Evolutionary conservation across 2,888 invertebrate species (phyloP).

Genomic region (Tanytarsus gracilentus): DNA sequence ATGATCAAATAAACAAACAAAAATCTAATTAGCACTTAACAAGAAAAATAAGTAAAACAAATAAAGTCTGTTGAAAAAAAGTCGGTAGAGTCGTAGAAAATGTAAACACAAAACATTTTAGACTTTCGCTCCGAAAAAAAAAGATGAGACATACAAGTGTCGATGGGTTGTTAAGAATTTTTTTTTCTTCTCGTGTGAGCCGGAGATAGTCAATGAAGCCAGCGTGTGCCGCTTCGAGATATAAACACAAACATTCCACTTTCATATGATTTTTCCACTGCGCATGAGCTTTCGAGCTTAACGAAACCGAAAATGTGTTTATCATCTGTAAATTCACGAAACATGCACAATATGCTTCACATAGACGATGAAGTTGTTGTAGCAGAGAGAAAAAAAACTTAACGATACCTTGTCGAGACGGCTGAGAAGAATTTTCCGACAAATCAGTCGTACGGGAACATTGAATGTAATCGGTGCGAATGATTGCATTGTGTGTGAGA

Average conservation of each 20-base stretch:
- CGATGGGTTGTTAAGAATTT: background rate
- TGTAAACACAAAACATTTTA: too few species aligned
- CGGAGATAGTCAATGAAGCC: too few species aligned
- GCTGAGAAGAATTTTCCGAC: background rate
- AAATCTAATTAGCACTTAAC: too few species aligned
- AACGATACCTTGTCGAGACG: background rate
- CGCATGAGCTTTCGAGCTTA: slow-evolving; percentile 23
- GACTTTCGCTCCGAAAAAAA: too few species aligned
- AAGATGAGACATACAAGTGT: too few species aligned
- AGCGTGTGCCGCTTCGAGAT: background rate
- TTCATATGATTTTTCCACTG: slow-evolving; percentile 1
- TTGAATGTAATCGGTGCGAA: slow-evolving; percentile 24
- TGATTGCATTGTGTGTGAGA: background rate
- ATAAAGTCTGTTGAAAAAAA: too few species aligned
- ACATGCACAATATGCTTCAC: slow-evolving; percentile 9
- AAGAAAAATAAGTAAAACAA: too few species aligned
- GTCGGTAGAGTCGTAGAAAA: too few species aligned
- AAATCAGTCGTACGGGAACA: slow-evolving; percentile 29
- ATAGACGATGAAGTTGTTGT: background rate
- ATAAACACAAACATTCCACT: slow-evolving; percentile 15
- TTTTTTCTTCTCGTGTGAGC: background rate
- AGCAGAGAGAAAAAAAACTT: background rate
- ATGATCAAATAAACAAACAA: too few species aligned
- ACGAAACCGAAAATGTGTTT: slow-evolving; percentile 13
- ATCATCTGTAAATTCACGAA: background rate